A percentile compares a stretch with the other conserved stretches of the same genome.
Conservation (phyloP, 2,797 vertebrate genomes). For the Halcyon badia region DNA sequence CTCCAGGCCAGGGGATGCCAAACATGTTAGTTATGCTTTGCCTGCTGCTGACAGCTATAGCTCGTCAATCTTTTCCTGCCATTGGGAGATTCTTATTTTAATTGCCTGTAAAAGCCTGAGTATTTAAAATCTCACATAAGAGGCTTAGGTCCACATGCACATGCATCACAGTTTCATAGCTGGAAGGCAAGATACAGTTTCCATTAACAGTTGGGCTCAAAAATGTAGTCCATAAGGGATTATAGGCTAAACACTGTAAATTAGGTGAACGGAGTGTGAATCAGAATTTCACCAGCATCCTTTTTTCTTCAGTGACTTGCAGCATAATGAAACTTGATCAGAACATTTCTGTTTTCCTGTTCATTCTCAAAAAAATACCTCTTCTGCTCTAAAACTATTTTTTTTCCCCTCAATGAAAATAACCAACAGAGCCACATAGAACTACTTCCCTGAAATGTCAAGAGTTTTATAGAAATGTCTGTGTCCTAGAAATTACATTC, state of each 20-base stretch:
- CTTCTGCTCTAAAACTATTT: not conserved
- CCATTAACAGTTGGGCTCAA: not conserved
- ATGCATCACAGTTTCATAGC: not conserved
- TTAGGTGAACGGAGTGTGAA: not conserved
- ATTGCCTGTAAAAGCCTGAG: constrained; percentile 15
- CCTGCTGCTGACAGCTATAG: not conserved
- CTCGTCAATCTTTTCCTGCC: not conserved
- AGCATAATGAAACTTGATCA: not conserved
- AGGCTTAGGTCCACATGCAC: constrained; percentile 38
- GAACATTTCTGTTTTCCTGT: not conserved
- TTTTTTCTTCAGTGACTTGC: not conserved
- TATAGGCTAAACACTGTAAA: not conserved
- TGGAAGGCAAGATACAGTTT: constrained; percentile 5
- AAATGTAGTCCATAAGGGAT: not conserved
- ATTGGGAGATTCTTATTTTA: not conserved
- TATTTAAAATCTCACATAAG: constrained; percentile 43
- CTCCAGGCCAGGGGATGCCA: not conserved
- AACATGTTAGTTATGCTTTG: not conserved
- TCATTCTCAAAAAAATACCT: not conserved
- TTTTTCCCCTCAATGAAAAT: not conserved
- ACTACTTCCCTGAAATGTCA: not conserved
- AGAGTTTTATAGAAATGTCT: not conserved
- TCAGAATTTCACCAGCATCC: not conserved
- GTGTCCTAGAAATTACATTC: not conserved
- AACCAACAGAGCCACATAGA: not conserved